phyloP scores from a whole-genome alignment of 92 coral and sea anemone genomes.

The Phenganax marumi region DNA sequence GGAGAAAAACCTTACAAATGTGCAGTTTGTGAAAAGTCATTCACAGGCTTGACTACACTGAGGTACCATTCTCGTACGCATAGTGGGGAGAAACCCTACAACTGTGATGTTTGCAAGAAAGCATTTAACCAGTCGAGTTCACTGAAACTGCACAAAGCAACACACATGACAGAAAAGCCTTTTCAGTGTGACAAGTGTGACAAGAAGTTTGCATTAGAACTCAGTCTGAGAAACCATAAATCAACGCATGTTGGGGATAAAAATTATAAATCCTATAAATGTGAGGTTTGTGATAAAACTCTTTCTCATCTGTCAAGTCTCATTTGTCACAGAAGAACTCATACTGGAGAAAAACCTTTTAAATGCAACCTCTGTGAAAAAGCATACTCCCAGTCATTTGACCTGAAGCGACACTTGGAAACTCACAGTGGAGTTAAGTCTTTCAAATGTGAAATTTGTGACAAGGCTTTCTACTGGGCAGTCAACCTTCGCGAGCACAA shows the following conservation, averaged over 20 bases:
- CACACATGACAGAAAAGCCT: constrained; percentile 7
- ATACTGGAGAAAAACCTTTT: constrained; percentile 23
- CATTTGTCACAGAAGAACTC: constrained; percentile 18
- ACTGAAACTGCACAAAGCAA: constrained; percentile 16
- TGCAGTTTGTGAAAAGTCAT: neutral
- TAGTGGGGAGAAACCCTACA: constrained; percentile 90
- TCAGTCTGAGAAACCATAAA: constrained; percentile 16
- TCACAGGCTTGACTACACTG: neutral
- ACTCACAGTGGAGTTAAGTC: constrained; percentile 10
- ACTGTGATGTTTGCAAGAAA: constrained; percentile 9
- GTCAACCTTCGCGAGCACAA: constrained; percentile 11
- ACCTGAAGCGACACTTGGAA: neutral
- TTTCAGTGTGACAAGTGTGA: constrained; percentile 72
- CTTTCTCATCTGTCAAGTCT: constrained; percentile 7
- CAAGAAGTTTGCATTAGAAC: constrained; percentile 44
- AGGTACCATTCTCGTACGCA: constrained; percentile 78
- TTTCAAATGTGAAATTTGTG: constrained; percentile 12
- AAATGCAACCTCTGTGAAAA: constrained; percentile 2
- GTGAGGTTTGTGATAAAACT: constrained; percentile 22
- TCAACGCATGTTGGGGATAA: neutral
- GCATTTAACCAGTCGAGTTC: constrained; percentile 13
- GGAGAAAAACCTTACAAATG: constrained; percentile 26
- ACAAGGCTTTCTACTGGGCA: constrained; percentile 22
- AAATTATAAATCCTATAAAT: neutral
- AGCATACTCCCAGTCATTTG: constrained; percentile 3